These are phyloP conservation scores for Bemisia tabaci DNA, from an alignment of 1,140 invertebrate genomes.

Conservation along the genomic window DNA sequence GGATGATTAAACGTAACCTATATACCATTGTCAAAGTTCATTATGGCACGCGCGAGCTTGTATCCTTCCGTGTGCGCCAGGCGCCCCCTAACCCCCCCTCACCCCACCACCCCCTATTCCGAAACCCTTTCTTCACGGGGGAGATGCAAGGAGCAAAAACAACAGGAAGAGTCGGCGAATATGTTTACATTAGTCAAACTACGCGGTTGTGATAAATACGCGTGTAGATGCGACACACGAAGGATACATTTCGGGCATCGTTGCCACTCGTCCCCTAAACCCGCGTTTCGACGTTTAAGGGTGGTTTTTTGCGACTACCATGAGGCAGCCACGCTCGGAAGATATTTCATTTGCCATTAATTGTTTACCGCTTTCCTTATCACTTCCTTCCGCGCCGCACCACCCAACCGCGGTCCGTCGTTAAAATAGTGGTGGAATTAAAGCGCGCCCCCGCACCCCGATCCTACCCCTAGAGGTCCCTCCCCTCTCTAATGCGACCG, in stretches of 20 bases:
- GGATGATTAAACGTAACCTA: background rate
- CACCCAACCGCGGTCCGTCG: too few species aligned
- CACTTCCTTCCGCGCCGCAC: background rate
- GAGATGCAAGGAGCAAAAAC: background rate
- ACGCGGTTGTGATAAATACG: background rate
- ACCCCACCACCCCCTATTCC: too few species aligned
- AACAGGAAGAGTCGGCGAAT: background rate
- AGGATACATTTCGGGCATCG: background rate
- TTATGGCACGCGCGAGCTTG: background rate
- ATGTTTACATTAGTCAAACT: background rate
- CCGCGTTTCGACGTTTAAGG: too few species aligned
- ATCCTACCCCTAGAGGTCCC: too few species aligned
- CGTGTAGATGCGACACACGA: background rate
- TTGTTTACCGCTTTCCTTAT: background rate
- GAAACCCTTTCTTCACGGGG: background rate
- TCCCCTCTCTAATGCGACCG: too few species aligned
- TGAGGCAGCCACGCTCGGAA: background rate
- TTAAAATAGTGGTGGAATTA: too few species aligned
- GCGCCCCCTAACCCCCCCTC: too few species aligned
- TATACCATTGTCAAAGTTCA: background rate
- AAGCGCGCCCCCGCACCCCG: too few species aligned
- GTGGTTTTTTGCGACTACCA: too few species aligned
- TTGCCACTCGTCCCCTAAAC: too few species aligned
- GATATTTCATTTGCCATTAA: background rate
- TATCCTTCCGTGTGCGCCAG: background rate